Evolutionary conservation across 2,888 invertebrate genomes (phyloP).

Genomic region (Eupithecia dodoneata): DNA sequence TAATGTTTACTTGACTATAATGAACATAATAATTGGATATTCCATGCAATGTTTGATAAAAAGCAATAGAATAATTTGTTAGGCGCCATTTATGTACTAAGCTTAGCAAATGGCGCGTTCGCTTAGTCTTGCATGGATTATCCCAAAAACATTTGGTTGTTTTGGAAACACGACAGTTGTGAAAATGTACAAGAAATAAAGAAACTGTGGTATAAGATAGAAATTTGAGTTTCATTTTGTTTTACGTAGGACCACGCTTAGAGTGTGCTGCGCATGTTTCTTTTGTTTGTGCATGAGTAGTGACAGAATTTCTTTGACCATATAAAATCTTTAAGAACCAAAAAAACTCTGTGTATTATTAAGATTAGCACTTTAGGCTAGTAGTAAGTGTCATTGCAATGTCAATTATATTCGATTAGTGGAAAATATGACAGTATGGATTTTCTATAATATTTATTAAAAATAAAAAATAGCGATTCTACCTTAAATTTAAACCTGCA

Average conservation of each 20-base stretch:
- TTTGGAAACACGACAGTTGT: constrained; percentile 73
- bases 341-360: constrained; percentile 72
- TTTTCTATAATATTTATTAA: constrained; percentile 76
- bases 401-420: constrained; percentile 84
- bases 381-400: constrained; percentile 82
- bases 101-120: constrained; percentile 13
- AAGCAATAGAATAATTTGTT: background rate
- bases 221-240: constrained; percentile 72
- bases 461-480: constrained; percentile 57
- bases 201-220: constrained; percentile 74
- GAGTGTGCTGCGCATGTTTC: constrained; percentile 78
- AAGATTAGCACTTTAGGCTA: constrained; percentile 81
- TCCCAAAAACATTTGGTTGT: constrained; percentile 60
- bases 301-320: constrained; percentile 55
- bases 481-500: constrained; percentile 56
- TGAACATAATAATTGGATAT: constrained; percentile 19
- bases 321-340: constrained; percentile 69
- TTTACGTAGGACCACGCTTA: constrained; percentile 63
- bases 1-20: constrained; percentile 32
- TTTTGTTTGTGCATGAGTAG: constrained; percentile 63
- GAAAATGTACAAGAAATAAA: constrained; percentile 81
- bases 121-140: constrained; percentile 33
- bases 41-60: constrained; percentile 17
- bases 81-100: constrained; percentile 17
- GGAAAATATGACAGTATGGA: constrained; percentile 72